phyloP scores from a whole-genome alignment of 2,113 vertebrate genomes.

The Rana temporaria region DNA sequence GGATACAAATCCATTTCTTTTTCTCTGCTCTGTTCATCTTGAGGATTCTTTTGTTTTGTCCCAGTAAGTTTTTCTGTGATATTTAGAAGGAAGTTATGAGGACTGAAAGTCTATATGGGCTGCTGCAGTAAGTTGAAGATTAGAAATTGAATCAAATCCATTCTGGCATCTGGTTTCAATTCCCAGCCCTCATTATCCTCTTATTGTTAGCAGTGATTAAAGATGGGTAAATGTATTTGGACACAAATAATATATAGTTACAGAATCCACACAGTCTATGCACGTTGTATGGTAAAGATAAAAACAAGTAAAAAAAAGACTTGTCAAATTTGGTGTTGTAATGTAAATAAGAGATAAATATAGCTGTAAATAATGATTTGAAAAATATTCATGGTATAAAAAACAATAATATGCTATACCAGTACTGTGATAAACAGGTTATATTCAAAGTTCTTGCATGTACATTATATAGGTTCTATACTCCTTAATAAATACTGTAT shows the following conservation, averaged over 20 bases:
- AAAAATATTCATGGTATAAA: no score
- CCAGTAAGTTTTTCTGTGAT: conserved; percentile 32
- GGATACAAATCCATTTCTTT: conserved; percentile 17
- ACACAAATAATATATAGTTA: conserved; percentile 18
- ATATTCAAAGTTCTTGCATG: no score
- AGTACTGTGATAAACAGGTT: no score
- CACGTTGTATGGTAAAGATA: no score
- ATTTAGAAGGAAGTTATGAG: conserved; percentile 15
- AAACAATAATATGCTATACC: no score
- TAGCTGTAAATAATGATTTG: no score
- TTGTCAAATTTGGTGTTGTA: not conserved
- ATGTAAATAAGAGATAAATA: no score
- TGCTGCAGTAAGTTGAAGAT: conserved; percentile 7
- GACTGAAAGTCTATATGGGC: conserved; percentile 24
- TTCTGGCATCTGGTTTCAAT: conserved; percentile 27
- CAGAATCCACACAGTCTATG: not conserved
- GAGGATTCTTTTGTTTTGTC: conserved; percentile 26
- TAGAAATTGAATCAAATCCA: conserved; percentile 17
- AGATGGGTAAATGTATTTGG: conserved; percentile 14
- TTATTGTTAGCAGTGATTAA: conserved; percentile 15
- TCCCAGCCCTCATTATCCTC: conserved; percentile 22
- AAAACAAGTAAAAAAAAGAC: no score
- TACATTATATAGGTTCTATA: no score
- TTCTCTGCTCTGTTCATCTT: conserved; percentile 1
- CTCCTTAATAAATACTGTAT: no score